These are phyloP conservation scores for Benthosema pterotum DNA, from an alignment of 2,797 vertebrate genomes.

Conservation along the genomic window DNA sequence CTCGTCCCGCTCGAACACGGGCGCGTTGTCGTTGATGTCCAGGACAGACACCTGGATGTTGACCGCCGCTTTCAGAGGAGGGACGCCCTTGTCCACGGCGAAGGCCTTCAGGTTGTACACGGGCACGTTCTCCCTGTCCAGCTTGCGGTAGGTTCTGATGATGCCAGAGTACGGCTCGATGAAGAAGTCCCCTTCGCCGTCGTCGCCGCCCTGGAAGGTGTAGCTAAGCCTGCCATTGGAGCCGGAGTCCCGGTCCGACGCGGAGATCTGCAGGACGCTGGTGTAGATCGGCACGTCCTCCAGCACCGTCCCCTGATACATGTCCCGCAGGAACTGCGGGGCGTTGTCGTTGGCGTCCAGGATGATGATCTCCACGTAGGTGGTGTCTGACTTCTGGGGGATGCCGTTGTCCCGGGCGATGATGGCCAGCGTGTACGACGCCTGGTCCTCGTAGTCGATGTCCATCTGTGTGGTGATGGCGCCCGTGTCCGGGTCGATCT, in stretches of 20 bases:
- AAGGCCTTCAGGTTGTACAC: slow-evolving; percentile 89
- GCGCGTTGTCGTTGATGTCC: slow-evolving; percentile 97
- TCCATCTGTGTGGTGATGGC: slow-evolving; percentile 91
- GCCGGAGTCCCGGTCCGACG: slow-evolving; percentile 90
- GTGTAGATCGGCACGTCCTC: slow-evolving; percentile 90
- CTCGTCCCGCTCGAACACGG: slow-evolving; percentile 93
- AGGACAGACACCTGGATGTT: slow-evolving; percentile 88
- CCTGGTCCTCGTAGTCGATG: slow-evolving; percentile 94
- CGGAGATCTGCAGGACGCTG: slow-evolving; percentile 94
- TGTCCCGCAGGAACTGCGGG: slow-evolving; percentile 88
- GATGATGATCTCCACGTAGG: slow-evolving; percentile 93
- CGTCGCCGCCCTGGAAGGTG: slow-evolving; percentile 91
- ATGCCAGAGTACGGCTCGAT: slow-evolving; percentile 94
- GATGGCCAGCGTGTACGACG: slow-evolving; percentile 93
- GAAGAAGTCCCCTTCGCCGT: slow-evolving; percentile 94
- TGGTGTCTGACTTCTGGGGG: slow-evolving; percentile 95
- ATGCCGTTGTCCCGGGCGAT: slow-evolving; percentile 95
- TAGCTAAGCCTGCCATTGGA: slow-evolving; percentile 91
- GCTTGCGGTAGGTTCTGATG: slow-evolving; percentile 89
- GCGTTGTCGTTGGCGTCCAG: slow-evolving; percentile 92
- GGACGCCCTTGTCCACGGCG: slow-evolving; percentile 90
- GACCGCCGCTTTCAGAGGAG: slow-evolving; percentile 87
- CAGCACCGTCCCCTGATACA: slow-evolving; percentile 89
- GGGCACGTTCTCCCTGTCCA: slow-evolving; percentile 93
- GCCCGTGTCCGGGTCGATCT: slow-evolving; percentile 90